Evolutionary conservation across 2,888 invertebrate species (phyloP).

Genomic region (Aporophyla nigra): DNA sequence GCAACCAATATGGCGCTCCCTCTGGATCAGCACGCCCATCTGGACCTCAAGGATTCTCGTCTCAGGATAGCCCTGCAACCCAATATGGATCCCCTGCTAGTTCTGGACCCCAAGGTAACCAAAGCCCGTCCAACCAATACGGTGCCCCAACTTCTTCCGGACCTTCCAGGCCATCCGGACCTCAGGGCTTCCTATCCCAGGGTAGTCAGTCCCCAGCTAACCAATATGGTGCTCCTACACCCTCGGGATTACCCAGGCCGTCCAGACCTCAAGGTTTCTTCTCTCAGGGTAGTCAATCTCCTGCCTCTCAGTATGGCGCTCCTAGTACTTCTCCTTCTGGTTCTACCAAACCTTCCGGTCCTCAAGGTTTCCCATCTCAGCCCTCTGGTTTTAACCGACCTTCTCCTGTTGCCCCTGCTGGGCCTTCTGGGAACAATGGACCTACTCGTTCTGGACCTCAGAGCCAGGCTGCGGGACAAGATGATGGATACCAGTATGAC

Average conservation of each 20-base stretch:
- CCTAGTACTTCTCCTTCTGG: constrained; percentile 29
- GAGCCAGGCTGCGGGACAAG: constrained; percentile 48
- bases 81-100: constrained; percentile 35
- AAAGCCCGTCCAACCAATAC: constrained; percentile 37
- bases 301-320: constrained; percentile 41
- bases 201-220: constrained; percentile 20
- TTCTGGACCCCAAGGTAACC: constrained; percentile 25
- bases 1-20: constrained; percentile 37
- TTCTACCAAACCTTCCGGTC: constrained; percentile 18
- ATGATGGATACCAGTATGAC: constrained; percentile 72
- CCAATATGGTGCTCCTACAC: constrained; percentile 47
- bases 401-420: constrained; percentile 51
- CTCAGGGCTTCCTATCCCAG: constrained; percentile 32
- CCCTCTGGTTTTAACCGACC: constrained; percentile 63
- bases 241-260: constrained; percentile 30
- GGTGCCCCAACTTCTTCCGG: constrained; percentile 34
- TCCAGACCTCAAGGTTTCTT: constrained; percentile 31
- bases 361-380: constrained; percentile 62
- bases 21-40: constrained; percentile 35
- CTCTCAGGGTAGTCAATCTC: constrained; percentile 36
- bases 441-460: constrained; percentile 29
- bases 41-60: constrained; percentile 40
- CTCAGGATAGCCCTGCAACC: constrained; percentile 30
- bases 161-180: constrained; percentile 27
- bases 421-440: constrained; percentile 23